Percentiles rank a stretch among this genome's conserved stretches.
These are phyloP conservation scores for Hesperophylax magnus DNA, from an alignment of 1,140 invertebrate species.

Conservation along the genomic window DNA sequence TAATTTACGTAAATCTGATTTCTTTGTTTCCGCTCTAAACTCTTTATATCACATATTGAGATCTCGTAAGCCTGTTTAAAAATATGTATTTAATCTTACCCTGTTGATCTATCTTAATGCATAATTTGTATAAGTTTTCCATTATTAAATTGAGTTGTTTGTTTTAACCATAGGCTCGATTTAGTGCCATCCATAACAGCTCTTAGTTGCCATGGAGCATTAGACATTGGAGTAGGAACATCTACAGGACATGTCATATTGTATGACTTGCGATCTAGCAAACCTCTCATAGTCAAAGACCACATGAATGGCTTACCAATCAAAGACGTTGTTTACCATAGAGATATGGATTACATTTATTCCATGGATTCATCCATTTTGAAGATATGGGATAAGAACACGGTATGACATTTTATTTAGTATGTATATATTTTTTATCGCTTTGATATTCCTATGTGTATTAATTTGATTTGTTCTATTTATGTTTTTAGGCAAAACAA, in stretches of 20 bases:
- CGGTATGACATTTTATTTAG: conserved; percentile 71
- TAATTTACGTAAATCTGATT: too few species aligned
- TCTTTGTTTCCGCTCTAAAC: too few species aligned
- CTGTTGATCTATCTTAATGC: too few species aligned
- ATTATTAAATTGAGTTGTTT: too few species aligned
- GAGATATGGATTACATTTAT: conserved; percentile 85
- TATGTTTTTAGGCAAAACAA: conserved; percentile 85
- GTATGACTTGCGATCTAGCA: conserved; percentile 94
- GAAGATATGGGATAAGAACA: conserved; percentile 96
- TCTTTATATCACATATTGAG: too few species aligned
- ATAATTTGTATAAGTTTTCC: too few species aligned
- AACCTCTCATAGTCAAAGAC: conserved; percentile 93
- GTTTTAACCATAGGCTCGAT: conserved; percentile 68
- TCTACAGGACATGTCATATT: conserved; percentile 93
- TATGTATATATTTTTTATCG: neutral
- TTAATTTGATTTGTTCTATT: conserved; percentile 47
- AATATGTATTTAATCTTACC: too few species aligned
- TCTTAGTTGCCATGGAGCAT: conserved; percentile 84
- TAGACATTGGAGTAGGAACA: conserved; percentile 93
- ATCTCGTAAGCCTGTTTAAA: too few species aligned
- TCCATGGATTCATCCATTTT: conserved; percentile 94
- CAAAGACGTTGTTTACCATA: conserved; percentile 90
- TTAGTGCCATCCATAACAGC: conserved; percentile 85
- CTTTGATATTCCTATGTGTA: neutral
- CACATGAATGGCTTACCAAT: conserved; percentile 96